Evolutionary conservation across 2,113 vertebrate species (phyloP).

Genomic region (Sturnus vulgaris): DNA sequence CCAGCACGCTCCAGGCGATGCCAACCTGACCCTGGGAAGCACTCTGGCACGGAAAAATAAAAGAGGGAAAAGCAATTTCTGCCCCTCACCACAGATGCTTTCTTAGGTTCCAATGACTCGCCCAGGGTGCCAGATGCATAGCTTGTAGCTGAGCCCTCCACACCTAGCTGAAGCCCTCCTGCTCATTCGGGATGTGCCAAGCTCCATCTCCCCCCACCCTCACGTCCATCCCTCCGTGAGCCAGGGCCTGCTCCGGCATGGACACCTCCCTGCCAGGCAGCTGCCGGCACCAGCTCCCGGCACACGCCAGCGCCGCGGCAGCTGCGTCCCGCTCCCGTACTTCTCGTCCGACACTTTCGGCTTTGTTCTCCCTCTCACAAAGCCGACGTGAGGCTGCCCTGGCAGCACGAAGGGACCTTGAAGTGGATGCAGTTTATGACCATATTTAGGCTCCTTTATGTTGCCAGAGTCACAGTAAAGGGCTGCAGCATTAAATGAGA

Average conservation of each 20-base stretch:
- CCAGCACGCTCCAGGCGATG: accelerated
- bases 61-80: neutral
- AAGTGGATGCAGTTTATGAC: conserved; percentile 28
- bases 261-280: neutral
- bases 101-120: neutral
- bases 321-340: neutral
- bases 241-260: neutral
- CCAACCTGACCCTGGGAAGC: neutral
- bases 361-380: neutral
- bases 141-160: neutral
- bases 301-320: accelerated
- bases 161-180: neutral
- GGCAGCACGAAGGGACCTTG: neutral
- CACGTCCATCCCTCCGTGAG: accelerated
- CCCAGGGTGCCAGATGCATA: neutral
- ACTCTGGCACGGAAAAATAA: neutral
- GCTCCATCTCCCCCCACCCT: neutral
- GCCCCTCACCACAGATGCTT: neutral
- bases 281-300: neutral
- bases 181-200: neutral
- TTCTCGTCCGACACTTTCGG: neutral
- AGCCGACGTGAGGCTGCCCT: neutral
- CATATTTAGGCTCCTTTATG: conserved; percentile 60
- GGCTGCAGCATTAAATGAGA: neutral
- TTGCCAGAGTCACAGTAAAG: conserved; percentile 1